Percentiles rank a stretch among this genome's conserved stretches.
Evolutionary conservation across 2,113 vertebrate species (phyloP).

Genomic region (Chaetodon auriga): DNA sequence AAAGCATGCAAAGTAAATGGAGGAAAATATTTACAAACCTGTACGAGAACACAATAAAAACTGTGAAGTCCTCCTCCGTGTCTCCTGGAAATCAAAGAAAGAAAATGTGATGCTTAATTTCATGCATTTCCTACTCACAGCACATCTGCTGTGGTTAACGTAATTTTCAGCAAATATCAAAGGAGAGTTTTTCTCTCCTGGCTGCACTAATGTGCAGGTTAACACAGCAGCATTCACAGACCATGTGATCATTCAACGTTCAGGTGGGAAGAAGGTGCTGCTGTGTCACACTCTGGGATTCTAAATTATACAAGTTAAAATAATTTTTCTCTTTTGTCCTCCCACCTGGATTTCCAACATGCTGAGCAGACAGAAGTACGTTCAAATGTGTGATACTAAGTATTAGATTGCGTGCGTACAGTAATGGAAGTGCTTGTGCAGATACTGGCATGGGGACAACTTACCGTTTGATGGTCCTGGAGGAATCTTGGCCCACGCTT

Average conservation of each 20-base stretch:
- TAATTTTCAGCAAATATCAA: not conserved
- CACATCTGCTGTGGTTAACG: not conserved
- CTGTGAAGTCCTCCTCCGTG: not conserved
- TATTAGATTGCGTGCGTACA: conserved; percentile 46
- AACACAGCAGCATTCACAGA: not conserved
- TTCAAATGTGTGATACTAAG: not conserved
- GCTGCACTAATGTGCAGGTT: not conserved
- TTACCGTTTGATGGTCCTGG: conserved; percentile 93
- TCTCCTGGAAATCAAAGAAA: not conserved
- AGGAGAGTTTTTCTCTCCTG: not conserved
- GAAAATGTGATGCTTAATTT: not conserved
- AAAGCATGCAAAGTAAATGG: no score
- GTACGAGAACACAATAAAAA: no score
- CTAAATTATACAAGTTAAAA: no score
- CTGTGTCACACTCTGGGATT: no score
- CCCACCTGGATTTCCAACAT: not conserved
- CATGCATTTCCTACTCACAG: not conserved
- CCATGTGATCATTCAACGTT: no score
- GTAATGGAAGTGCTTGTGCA: conserved; percentile 57
- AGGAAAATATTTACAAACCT: no score
- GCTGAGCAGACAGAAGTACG: not conserved
- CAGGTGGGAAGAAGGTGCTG: no score
- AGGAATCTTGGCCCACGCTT: conserved; percentile 93
- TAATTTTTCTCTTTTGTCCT: not conserved
- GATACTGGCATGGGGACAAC: conserved; percentile 94